These are phyloP conservation scores for Struthidea cinerea DNA, from an alignment of 2,113 vertebrate genomes.

Conservation along the genomic window DNA sequence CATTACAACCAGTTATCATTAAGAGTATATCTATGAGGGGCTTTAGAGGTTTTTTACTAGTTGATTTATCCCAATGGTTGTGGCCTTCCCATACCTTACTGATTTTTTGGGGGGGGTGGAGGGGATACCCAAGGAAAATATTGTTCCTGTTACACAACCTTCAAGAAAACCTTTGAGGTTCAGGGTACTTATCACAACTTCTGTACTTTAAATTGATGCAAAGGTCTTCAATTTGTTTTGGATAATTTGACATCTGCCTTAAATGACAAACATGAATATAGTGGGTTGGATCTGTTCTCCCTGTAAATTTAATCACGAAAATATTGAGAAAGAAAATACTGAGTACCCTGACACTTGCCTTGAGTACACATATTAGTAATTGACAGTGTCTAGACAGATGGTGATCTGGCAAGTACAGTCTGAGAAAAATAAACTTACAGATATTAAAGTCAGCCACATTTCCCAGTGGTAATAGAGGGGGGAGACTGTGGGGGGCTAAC, in stretches of 20 bases:
- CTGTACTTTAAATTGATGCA: not conserved
- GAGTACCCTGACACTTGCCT: not conserved
- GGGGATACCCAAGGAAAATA: not conserved
- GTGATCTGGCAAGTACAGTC: not conserved
- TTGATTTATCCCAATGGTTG: not conserved
- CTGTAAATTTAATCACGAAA: not conserved
- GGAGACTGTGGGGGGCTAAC: not conserved
- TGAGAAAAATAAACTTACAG: not conserved
- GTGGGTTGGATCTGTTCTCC: not conserved
- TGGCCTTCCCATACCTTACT: not conserved
- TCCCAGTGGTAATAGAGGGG: not conserved
- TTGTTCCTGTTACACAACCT: not conserved
- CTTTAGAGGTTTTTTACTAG: not conserved
- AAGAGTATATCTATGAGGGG: not conserved
- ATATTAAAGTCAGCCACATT: not conserved
- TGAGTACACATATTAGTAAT: not conserved
- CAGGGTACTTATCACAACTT: not conserved
- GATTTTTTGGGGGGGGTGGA: accelerated
- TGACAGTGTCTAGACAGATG: not conserved
- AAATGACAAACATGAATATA: not conserved
- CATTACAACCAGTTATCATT: not conserved
- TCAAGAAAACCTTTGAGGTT: not conserved
- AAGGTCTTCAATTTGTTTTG: not conserved
- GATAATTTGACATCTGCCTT: not conserved
- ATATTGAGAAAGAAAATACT: not conserved